phyloP scores from a whole-genome alignment of 1,140 invertebrate genomes.

The Brachystomella parvula region DNA sequence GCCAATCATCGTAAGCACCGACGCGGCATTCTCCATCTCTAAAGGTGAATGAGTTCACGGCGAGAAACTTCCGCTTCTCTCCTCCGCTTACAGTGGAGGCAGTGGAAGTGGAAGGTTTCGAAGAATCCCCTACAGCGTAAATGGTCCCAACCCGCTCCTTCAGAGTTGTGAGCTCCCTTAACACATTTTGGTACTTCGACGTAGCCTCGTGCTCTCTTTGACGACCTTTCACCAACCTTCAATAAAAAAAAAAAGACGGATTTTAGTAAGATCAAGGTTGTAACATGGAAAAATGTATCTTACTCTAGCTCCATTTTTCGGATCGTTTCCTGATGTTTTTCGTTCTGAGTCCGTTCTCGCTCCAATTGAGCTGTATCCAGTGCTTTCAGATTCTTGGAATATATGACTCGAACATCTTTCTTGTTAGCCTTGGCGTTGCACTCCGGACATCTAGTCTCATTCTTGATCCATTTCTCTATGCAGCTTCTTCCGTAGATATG shows the following conservation, averaged over 20 bases:
- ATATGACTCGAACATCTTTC: conserved; percentile 68
- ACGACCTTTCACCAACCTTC: background rate
- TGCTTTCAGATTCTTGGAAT: conserved; percentile 53
- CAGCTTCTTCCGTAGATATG: conserved; percentile 82
- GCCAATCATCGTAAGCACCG: conserved; percentile 56
- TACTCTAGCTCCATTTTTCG: conserved; percentile 47
- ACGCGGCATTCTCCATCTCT: conserved; percentile 64
- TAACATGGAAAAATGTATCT: background rate
- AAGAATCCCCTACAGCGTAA: conserved; percentile 10
- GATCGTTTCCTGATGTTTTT: conserved; percentile 44
- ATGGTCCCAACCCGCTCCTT: conserved; percentile 17
- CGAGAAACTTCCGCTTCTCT: background rate
- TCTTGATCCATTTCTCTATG: conserved; percentile 67
- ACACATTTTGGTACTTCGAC: conserved; percentile 20
- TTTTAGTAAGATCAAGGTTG: background rate
- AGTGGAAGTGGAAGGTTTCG: background rate
- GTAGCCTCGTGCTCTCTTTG: background rate
- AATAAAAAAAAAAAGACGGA: background rate
- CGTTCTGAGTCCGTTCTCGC: conserved; percentile 48
- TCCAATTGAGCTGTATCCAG: conserved; percentile 60
- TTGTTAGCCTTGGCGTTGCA: conserved; percentile 69
- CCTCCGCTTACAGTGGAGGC: background rate
- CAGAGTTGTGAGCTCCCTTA: conserved; percentile 25
- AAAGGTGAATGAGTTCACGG: background rate
- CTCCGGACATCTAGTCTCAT: conserved; percentile 60